Conservation (phyloP, 1,140 invertebrate species). For the Alviniconcha marisindica region DNA sequence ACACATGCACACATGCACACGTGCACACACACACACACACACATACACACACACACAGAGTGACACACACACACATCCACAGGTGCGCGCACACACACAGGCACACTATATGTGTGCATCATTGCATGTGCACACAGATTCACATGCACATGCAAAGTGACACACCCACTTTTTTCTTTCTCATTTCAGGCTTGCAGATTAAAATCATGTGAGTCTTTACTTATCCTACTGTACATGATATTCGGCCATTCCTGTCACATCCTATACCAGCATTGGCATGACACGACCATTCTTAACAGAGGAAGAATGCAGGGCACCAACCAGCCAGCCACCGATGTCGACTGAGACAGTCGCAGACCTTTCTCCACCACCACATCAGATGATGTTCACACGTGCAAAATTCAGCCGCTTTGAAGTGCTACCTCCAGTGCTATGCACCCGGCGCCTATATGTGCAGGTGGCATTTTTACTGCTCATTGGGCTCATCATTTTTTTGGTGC, state of each 20-base stretch:
- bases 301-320: slow-evolving; percentile 10
- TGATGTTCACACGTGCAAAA: slow-evolving; percentile 35
- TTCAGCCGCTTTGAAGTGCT: slow-evolving; percentile 50
- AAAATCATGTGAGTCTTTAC: too few relatives aligned
- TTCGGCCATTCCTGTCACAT: too few relatives aligned
- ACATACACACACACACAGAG: neutral
- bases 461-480: slow-evolving; percentile 46
- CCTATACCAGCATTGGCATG: neutral
- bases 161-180: too few relatives aligned
- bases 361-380: neutral
- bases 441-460: slow-evolving; percentile 59
- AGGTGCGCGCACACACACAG: neutral
- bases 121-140: neutral
- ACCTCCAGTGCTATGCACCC: slow-evolving; percentile 51
- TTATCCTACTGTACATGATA: too few relatives aligned
- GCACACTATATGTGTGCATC: neutral
- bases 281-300: slow-evolving; percentile 8
- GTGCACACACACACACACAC: neutral
- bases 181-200: too few relatives aligned
- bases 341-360: neutral
- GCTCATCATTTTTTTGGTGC: slow-evolving; percentile 50
- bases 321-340: neutral
- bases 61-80: neutral
- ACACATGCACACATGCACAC: neutral
- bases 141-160: neutral